A percentile compares a stretch with the other conserved stretches of the same genome.
Conservation (phyloP, 2,113 vertebrate genomes). For the Oreochromis spilurus region DNA sequence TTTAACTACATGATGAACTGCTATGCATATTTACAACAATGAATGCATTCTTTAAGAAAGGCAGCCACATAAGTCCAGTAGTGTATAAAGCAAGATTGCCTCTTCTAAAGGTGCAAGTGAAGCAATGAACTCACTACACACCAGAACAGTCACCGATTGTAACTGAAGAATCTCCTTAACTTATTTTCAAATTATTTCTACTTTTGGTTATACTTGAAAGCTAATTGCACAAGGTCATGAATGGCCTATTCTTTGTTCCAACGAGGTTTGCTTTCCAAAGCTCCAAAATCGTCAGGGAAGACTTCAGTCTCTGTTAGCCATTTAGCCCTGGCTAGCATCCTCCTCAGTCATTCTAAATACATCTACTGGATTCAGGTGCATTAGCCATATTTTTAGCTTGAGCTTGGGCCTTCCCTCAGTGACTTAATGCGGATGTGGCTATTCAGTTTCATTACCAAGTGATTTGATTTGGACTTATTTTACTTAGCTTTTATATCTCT, state of each 20-base stretch:
- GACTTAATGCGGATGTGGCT: not conserved
- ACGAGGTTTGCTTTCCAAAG: not conserved
- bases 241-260: not conserved
- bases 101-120: not conserved
- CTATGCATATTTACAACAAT: not conserved
- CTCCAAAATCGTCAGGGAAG: not conserved
- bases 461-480: not conserved
- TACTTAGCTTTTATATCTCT: not conserved
- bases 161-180: not conserved
- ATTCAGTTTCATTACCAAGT: not conserved
- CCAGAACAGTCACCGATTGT: fast-evolving
- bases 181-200: not conserved
- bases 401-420: not conserved
- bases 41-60: not conserved
- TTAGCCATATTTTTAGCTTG: not conserved
- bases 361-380: not conserved
- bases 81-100: not conserved
- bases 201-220: not conserved
- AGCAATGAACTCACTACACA: not conserved
- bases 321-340: not conserved
- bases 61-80: not conserved
- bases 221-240: not conserved
- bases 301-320: not conserved
- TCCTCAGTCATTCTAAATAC: not conserved
- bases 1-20: not conserved